phyloP scores from a whole-genome alignment of 2,797 vertebrate genomes.

The Enteromius treurensis region DNA sequence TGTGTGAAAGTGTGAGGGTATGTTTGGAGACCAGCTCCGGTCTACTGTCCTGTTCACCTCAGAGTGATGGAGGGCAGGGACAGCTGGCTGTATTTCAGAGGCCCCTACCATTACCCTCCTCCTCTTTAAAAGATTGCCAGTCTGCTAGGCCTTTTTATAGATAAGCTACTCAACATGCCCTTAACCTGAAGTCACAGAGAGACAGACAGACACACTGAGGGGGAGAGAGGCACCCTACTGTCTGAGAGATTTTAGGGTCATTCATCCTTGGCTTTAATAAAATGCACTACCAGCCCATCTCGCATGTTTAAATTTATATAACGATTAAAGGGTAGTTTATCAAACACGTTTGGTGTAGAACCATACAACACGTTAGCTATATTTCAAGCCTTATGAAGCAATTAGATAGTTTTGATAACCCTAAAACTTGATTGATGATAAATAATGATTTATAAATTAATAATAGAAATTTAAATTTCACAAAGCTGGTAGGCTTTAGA shows the following conservation, averaged over 20 bases:
- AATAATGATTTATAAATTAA: not conserved
- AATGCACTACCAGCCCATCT: not conserved
- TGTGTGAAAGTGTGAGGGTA: not conserved
- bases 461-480: not conserved
- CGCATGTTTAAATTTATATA: not conserved
- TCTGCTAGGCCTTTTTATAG: conserved; percentile 80
- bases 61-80: conserved; percentile 76
- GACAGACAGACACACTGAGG: conserved; percentile 42
- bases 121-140: conserved; percentile 44
- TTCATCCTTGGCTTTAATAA: conserved; percentile 9
- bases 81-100: conserved; percentile 89
- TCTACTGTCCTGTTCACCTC: conserved; percentile 66
- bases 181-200: conserved; percentile 77
- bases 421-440: not conserved
- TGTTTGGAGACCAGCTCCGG: conserved; percentile 88
- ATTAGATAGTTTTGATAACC: not conserved
- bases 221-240: conserved; percentile 23
- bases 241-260: conserved; percentile 34
- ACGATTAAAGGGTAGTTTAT: not conserved
- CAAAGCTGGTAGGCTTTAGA: not conserved
- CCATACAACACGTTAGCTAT: not conserved
- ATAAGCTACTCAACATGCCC: conserved; percentile 80
- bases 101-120: conserved; percentile 51
- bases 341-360: not conserved
- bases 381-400: not conserved